These are phyloP conservation scores for Hydractinia symbiolongicarpus DNA, from an alignment of 30 jellyfish, hydroid and myxozoan genomes.

Conservation along the genomic window DNA sequence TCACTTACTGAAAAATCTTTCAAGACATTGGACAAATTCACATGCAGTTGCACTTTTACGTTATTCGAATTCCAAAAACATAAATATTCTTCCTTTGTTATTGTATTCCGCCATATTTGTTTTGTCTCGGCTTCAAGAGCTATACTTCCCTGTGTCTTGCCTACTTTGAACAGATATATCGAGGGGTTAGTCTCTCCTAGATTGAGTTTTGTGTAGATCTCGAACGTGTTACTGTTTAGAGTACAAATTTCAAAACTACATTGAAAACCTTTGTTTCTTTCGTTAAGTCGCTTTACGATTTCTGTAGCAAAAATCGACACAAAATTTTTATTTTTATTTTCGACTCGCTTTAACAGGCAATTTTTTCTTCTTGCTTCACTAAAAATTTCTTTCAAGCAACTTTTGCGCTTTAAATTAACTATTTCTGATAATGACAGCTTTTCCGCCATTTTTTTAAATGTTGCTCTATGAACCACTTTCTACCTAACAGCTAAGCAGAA, in stretches of 20 bases:
- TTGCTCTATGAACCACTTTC: no score
- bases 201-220: not conserved
- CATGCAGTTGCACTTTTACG: constrained; percentile 2
- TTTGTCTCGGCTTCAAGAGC: constrained; percentile 26
- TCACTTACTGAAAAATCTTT: constrained; percentile 10
- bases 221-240: not conserved
- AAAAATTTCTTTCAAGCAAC: constrained; percentile 6
- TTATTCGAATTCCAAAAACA: constrained; percentile 12
- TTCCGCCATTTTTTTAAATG: not conserved
- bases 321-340: not conserved
- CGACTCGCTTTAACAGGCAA: not conserved
- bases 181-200: constrained; percentile 35
- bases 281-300: no score
- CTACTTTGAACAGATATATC: constrained; percentile 13
- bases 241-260: not conserved
- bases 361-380: not conserved
- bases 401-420: not conserved
- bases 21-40: constrained; percentile 16
- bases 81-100: not conserved
- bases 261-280: no score
- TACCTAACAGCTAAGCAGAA: no score
- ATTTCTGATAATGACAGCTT: not conserved
- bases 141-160: not conserved
- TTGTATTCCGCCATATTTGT: constrained; percentile 13
- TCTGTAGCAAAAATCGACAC: not conserved